Base-by-base conservation (phyloP, 2,113 vertebrate genomes). In the Ondatra zibethicus region DNA sequence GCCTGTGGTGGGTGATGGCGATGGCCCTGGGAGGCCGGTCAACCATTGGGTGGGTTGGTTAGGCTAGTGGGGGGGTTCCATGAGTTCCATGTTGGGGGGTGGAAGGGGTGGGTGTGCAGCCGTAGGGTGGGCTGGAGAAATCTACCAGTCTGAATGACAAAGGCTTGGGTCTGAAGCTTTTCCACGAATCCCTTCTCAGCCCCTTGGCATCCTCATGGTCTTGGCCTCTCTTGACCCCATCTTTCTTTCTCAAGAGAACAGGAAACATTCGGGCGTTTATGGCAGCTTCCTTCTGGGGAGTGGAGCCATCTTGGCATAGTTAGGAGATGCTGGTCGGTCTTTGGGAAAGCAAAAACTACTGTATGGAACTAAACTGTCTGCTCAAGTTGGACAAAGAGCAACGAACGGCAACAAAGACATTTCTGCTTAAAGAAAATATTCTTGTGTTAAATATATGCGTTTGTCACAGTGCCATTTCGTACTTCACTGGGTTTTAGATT, bases 1-100 rank as follows among this genome's bases (percentile, higher is more conserved):
- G 96, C 80, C n/a, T 72, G 82, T 91, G 78, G 55, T 97, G 88
- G 92, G 39, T 94, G 86, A 3, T 95, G 94, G 72, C 86, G 86
- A 70, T 96, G 97, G 63, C 63, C 50, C 39, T 94, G 73, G 95
- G 50, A 58, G 42, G 14, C 16, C 31, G 52, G 94, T 96, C 97
- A 94, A 89, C 87, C 87, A 89, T 96, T 96, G 92, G 92, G 29
- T 97, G 84, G 63, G 31, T 29, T 6, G 31, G 16, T 2, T 33
- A 45, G 36, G 31, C 63, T 27, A 4, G 65, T n/a, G 65, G 42
- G 66, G 75, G 90, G 80, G 73, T 65, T 58, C 55, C 55, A 27
- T 75, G 16, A 42, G 58, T 70, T 63, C 47, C 81, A n/a, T 78
- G 65, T 81, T 93, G 88, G 70, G 80, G 55, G 45, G 76, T 52